phyloP scores from a whole-genome alignment of 2,113 vertebrate species.

The Grammatotria lemairii region DNA sequence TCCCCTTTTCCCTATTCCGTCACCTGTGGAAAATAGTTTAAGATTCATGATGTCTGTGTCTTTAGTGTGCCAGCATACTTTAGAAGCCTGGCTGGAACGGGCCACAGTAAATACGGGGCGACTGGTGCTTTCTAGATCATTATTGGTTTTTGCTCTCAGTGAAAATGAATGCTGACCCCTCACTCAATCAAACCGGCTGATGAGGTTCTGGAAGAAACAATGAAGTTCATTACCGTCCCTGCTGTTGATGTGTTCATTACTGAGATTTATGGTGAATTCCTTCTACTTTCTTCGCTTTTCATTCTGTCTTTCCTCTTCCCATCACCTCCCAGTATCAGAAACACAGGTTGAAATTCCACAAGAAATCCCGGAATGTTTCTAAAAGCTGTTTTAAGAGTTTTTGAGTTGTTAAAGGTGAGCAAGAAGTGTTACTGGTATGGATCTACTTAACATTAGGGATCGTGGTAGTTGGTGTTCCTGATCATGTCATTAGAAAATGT shows the following conservation, averaged over 20 bases:
- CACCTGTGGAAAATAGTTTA: neutral
- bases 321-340: neutral
- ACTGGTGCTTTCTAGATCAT: conserved; percentile 9
- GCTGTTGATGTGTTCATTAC: conserved; percentile 37
- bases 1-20: neutral
- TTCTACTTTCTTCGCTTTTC: neutral
- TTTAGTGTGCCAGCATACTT: conserved; percentile 2
- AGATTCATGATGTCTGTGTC: conserved; percentile 17
- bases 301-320: neutral
- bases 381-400: neutral
- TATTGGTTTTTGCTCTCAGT: conserved; percentile 4
- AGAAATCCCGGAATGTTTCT: neutral
- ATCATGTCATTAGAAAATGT: neutral
- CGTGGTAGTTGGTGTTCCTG: neutral
- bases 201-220: neutral
- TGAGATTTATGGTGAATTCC: neutral
- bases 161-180: conserved; percentile 11
- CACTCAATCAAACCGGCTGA: conserved; percentile 31
- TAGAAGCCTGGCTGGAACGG: neutral
- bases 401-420: neutral
- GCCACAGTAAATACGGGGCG: neutral
- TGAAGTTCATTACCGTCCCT: conserved; percentile 18
- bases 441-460: neutral
- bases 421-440: neutral
- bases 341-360: neutral